Base-by-base conservation (phyloP, 1,140 invertebrate genomes). In the Heterodera schachtii region DNA sequence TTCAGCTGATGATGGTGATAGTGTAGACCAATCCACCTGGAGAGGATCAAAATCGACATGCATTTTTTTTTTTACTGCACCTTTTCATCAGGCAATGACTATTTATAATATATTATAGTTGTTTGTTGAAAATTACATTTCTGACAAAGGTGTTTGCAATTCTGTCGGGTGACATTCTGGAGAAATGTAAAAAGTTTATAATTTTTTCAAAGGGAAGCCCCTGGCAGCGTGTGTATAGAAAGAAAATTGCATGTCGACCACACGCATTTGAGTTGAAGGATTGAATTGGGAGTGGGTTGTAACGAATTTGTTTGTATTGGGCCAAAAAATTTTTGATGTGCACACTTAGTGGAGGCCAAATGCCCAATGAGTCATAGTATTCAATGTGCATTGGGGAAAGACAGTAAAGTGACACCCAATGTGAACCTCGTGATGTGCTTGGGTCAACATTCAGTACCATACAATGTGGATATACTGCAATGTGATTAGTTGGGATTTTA, bases 11-110 rank as follows among this genome's bases (percentile, higher is more conserved):
- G 46, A 16, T 31, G n/a, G 19, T 13, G 41, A n/a, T 3, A 75
- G 11, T 41, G 73, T 43, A 21, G 73, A 75, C 73, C 73, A 75
- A 75, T 75, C 43, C 47, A 75, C 57, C 21, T 46, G 21, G 47
- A 60, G 21, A 11, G 73, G 73, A 44, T 75, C 73, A 75, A 75
- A 75, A 44, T 75, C 73, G 46, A 75, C 57, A 75, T 75, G 73
- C 73, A 75, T 75, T 41, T 75, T 75, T 75, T n/a, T n/a, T 52
- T 73, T 19, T 31, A 31, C 31, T 31, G 31, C 31, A 31, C 31
- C 31, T 47, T 73, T 0, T 21, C 31, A 73, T 5, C 19, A 47
- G 19, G 46, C 5, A 3, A 21, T 8, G 57, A 3, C 73, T 75
- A 75, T 75, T 75, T 75, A 75, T 75, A 44, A 31, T 75, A 44